Evolutionary conservation across 2,113 vertebrate species (phyloP), one percentile per base, ranked within the genome.

Genomic region (Arothron firmamentum): DNA sequence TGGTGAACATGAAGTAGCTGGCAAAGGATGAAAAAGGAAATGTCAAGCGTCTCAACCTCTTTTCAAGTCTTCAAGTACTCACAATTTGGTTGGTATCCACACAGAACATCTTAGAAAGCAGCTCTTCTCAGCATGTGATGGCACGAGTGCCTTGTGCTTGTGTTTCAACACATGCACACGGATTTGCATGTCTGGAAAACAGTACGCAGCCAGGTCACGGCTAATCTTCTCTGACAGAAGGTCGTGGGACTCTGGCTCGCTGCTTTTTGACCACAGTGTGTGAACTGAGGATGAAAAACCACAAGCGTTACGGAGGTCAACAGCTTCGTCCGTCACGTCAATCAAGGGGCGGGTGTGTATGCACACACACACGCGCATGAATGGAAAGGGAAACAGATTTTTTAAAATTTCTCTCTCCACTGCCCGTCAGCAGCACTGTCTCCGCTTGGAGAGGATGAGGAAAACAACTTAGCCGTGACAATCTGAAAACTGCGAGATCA

Each of bases 21-120:
- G 74, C 75, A 62, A 72, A 72, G 46, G 70, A 80, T 81, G 83
- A 83, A 75, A 75, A 80, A 61, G 56, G 74, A 84, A 83, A 78
- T 50, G 67, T 79, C 72, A 72, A 45, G 56, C 67, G 21, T 70
- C 51, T 38, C 28, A 31, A 9, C 28, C 28, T 9, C 8, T 3
- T 6, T 3, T 31, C 28, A 9, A 31, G 28, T 31, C 28, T 31
- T 31, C 8, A 23, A 23, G 28, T 9, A 31, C 28, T 56, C 61
- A 34, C 14, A 52, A 28, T 41, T 65, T 31, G 3, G 28, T 31
- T 38, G 11, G 34, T 58, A 62, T 63, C 70, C 52, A 16, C 34
- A 31, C 9, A 38, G 11, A 38, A 23, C 57, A 31, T 14, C 18
- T 60, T 43, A 63, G 19, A 62, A 62, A 56, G 52, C 20, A 52